These are phyloP conservation scores for Heliangelus exortis DNA, from an alignment of 2,797 vertebrate species.

Conservation along the genomic window DNA sequence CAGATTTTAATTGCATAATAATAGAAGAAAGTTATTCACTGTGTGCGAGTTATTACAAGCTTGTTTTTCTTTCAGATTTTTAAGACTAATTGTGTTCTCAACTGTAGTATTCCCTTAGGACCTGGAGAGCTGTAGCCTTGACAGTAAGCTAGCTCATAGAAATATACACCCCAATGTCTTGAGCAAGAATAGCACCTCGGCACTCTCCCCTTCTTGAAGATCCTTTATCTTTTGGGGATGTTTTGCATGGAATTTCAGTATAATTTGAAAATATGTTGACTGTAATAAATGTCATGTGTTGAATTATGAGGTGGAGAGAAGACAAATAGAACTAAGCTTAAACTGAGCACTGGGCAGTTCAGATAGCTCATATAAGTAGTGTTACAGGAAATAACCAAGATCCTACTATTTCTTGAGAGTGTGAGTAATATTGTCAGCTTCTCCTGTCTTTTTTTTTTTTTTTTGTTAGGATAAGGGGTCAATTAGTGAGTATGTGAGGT, in stretches of 20 bases:
- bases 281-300: neutral
- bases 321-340: neutral
- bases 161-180: neutral
- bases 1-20: neutral
- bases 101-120: neutral
- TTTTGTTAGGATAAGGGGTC: neutral
- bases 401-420: neutral
- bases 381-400: neutral
- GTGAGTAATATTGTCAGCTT: neutral
- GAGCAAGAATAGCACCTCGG: neutral
- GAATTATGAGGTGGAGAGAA: neutral
- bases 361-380: neutral
- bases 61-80: constrained; percentile 8
- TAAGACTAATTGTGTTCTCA: neutral
- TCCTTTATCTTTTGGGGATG: neutral
- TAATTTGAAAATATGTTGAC: neutral
- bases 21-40: neutral
- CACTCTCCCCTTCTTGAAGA: neutral
- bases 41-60: neutral
- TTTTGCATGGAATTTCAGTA: neutral
- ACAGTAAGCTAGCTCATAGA: neutral
- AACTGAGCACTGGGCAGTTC: neutral
- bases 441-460: neutral
- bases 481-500: neutral
- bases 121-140: neutral